Percentiles rank a stretch among this genome's conserved stretches.
Conservation (phyloP, 30 jellyfish, hydroid and myxozoan species). For the Nemopilema nomurai region DNA sequence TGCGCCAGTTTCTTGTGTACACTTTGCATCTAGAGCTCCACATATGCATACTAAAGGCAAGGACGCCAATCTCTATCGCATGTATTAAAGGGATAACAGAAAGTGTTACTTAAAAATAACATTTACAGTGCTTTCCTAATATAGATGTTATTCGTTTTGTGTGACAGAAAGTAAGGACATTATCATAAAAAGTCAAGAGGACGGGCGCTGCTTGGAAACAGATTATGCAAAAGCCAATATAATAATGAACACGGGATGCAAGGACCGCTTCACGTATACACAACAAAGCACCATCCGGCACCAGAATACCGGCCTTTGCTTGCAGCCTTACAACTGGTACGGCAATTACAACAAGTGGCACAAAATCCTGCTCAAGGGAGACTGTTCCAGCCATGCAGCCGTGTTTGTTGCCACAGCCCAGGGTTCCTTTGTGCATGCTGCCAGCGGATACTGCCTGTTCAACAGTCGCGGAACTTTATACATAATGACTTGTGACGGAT, state of each 20-base stretch:
- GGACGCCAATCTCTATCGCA: too few relatives aligned
- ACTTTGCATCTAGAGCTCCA: too few relatives aligned
- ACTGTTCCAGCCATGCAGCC: constrained; percentile 22
- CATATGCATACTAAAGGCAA: too few relatives aligned
- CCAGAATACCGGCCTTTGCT: constrained; percentile 35
- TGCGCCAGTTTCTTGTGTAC: too few relatives aligned
- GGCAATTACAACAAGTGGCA: constrained; percentile 26
- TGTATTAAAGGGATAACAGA: too few relatives aligned
- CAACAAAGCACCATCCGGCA: constrained; percentile 5
- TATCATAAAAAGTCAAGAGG: constrained; percentile 18
- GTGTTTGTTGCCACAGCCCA: constrained; percentile 30
- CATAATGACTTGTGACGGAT: constrained; percentile 19
- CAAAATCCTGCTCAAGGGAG: constrained; percentile 34
- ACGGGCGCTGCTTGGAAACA: constrained; percentile 7
- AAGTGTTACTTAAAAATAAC: too few relatives aligned
- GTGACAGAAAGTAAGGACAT: neutral
- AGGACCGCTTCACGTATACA: constrained; percentile 23
- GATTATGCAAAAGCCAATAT: neutral
- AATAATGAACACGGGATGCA: constrained; percentile 4
- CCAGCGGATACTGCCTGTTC: constrained; percentile 42
- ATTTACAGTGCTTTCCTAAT: too few relatives aligned
- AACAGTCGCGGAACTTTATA: constrained; percentile 9
- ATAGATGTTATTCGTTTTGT: too few relatives aligned
- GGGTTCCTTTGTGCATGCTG: constrained; percentile 45
- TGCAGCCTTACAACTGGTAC: constrained; percentile 33